Conservation (phyloP, 2,888 invertebrate species). For the Nemurella pictetii region DNA sequence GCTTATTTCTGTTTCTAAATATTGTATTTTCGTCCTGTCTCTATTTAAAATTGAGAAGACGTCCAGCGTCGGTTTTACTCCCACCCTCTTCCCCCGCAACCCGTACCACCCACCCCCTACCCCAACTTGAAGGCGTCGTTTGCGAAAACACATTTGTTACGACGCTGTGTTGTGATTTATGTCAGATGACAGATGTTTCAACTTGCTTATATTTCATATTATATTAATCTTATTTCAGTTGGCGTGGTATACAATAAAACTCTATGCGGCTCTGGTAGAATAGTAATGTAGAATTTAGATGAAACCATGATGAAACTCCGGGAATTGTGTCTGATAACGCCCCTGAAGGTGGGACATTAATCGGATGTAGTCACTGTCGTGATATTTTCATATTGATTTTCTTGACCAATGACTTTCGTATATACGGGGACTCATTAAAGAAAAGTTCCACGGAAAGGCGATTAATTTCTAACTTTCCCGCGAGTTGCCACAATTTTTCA, state of each 20-base stretch:
- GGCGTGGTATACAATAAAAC: neutral
- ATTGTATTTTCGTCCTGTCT: neutral
- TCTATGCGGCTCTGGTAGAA: neutral
- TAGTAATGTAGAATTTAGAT: neutral
- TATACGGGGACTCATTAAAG: neutral
- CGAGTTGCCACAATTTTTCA: neutral
- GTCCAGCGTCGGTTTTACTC: neutral
- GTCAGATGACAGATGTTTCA: conserved; percentile 39
- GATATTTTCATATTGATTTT: too few relatives aligned
- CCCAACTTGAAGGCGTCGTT: neutral
- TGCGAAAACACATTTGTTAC: conserved; percentile 20
- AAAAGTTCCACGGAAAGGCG: neutral
- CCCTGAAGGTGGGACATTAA: neutral
- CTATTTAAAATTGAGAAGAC: neutral
- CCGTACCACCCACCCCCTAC: neutral
- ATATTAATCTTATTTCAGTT: conserved; percentile 36
- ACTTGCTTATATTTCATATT: conserved; percentile 39
- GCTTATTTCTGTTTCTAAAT: neutral
- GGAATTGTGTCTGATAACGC: neutral
- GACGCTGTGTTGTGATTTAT: conserved; percentile 38
- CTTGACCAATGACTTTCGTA: neutral
- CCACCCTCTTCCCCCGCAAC: neutral
- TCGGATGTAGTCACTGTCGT: too few relatives aligned
- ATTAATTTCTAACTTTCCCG: neutral
- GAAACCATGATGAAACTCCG: neutral